Percentiles rank a stretch among this genome's conserved stretches.
Evolutionary conservation across 2,797 vertebrate species (phyloP).

Genomic region (Nasua narica): DNA sequence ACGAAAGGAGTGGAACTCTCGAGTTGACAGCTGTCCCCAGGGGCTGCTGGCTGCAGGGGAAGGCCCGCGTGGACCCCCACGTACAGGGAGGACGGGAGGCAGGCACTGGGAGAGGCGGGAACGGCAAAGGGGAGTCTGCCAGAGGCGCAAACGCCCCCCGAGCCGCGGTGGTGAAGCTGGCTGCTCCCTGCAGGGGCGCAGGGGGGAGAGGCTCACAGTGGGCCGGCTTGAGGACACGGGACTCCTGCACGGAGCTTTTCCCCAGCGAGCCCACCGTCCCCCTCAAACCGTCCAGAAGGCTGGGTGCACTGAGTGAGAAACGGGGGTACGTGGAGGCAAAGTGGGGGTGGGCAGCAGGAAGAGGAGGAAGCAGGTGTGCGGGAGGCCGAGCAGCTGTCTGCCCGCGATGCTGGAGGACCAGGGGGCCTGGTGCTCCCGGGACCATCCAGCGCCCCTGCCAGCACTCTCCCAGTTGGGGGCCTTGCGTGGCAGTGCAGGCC

Average conservation of each 20-base stretch:
- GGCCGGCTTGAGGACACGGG: neutral
- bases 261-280: neutral
- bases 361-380: neutral
- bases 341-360: neutral
- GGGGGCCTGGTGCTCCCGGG: neutral
- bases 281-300: neutral
- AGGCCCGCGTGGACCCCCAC: neutral
- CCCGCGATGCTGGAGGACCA: neutral
- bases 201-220: neutral
- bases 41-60: neutral
- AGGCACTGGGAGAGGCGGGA: rapidly evolving
- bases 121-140: neutral
- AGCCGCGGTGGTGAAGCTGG: neutral
- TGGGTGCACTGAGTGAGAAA: neutral
- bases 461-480: neutral
- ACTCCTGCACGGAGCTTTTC: neutral
- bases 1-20: conserved; percentile 54
- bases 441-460: neutral
- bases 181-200: neutral
- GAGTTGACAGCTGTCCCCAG: neutral
- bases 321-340: neutral
- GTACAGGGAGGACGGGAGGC: neutral
- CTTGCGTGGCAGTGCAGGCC: neutral
- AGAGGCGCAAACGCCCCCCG: neutral
- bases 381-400: neutral